Conservation (phyloP, 2,113 vertebrate species). For the Alaudala cheleensis region DNA sequence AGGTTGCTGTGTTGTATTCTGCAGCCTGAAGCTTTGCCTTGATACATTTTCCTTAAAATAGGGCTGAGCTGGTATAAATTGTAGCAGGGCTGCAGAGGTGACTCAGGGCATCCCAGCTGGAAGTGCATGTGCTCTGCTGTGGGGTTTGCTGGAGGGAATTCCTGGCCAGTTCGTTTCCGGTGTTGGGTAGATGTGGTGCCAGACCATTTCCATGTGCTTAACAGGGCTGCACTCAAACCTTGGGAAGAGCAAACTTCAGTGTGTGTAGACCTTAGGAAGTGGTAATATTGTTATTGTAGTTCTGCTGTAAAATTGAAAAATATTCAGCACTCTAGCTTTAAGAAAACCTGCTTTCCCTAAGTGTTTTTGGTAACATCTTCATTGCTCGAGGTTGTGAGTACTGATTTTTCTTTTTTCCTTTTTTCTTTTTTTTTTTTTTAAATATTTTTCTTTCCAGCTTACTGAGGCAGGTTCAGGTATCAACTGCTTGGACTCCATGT, state of each 20-base stretch:
- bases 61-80: background rate
- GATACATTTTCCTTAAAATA: background rate
- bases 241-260: background rate
- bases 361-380: background rate
- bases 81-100: fast-evolving
- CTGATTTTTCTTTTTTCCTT: background rate
- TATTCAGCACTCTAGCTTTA: conserved; percentile 2
- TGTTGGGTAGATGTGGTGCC: background rate
- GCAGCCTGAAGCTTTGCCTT: background rate
- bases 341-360: background rate
- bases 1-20: background rate
- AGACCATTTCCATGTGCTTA: fast-evolving
- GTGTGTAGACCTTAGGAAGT: background rate
- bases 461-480: conserved; percentile 83
- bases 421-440: background rate
- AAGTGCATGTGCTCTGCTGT: background rate
- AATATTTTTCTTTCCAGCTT: conserved; percentile 70
- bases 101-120: background rate
- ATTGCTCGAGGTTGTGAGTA: background rate
- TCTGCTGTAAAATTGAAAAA: conserved; percentile 2
- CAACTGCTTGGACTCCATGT: conserved; percentile 97
- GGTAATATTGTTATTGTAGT: background rate
- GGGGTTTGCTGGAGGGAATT: background rate
- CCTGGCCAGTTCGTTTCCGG: background rate
- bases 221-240: background rate